phyloP scores from a whole-genome alignment of 2,888 invertebrate species.

The Idaea aversata region DNA sequence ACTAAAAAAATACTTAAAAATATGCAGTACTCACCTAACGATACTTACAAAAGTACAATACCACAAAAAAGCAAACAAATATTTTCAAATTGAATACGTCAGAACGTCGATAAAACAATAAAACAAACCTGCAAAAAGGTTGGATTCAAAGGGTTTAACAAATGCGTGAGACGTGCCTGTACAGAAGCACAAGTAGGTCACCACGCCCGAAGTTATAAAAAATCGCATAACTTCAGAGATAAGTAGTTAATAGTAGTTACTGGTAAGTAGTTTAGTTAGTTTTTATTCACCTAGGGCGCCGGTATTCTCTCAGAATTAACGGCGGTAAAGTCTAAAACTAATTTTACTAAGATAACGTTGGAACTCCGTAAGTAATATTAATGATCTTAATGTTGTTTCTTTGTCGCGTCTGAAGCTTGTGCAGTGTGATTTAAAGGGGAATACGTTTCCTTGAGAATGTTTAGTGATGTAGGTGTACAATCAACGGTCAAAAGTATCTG shows the following conservation, averaged over 20 bases:
- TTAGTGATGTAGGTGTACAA: conserved; percentile 6
- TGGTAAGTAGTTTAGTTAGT: conserved; percentile 24
- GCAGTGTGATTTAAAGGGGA: background rate
- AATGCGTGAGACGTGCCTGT: conserved; percentile 51
- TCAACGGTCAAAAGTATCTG: no score
- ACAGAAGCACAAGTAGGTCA: conserved; percentile 37
- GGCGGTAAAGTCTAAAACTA: conserved; percentile 29
- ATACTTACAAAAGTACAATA: conserved; percentile 4
- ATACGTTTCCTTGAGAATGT: background rate
- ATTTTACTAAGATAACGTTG: conserved; percentile 22
- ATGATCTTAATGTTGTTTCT: conserved; percentile 15
- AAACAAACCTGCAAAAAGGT: conserved; percentile 33
- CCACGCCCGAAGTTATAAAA: conserved; percentile 45
- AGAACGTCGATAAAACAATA: background rate
- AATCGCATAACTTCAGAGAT: conserved; percentile 59
- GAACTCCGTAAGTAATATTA: conserved; percentile 14
- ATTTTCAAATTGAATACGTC: background rate
- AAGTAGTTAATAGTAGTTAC: conserved; percentile 41
- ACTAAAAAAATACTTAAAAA: no score
- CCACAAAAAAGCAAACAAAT: background rate
- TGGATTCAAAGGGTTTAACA: conserved; percentile 43
- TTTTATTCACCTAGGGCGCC: conserved; percentile 28
- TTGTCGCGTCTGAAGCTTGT: conserved; percentile 15
- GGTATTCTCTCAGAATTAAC: conserved; percentile 39
- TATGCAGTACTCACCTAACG: background rate